These are phyloP conservation scores for Tragelaphus strepsiceros DNA, from an alignment of 2,113 vertebrate species.

Conservation along the genomic window DNA sequence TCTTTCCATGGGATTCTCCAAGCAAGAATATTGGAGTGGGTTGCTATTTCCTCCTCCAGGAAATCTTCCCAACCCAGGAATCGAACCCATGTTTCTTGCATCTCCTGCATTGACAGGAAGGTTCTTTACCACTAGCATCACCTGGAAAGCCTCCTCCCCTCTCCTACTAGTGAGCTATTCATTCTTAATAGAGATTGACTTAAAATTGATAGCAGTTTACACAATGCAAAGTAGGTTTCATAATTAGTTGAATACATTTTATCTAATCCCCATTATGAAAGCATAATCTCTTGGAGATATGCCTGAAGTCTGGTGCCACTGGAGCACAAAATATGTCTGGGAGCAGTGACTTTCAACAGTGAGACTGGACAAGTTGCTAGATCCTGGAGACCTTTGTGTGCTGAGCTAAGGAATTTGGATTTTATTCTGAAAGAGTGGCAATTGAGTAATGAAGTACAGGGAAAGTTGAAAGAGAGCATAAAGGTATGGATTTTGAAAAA, in stretches of 20 bases:
- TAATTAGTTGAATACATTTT: constrained; percentile 10
- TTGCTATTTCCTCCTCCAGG: too few species aligned
- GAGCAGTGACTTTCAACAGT: neutral
- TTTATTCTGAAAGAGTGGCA: neutral
- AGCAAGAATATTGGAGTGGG: too few species aligned
- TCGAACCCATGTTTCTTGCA: accelerated
- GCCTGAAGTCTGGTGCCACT: neutral
- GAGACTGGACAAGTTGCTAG: neutral
- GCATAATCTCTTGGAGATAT: neutral
- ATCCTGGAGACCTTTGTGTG: neutral
- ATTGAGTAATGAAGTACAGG: neutral
- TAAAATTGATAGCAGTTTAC: constrained; percentile 5
- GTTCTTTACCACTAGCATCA: neutral
- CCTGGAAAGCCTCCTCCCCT: neutral
- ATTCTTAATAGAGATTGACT: neutral
- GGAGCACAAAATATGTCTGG: neutral
- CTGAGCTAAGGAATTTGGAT: neutral
- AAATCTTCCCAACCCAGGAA: neutral
- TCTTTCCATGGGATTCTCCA: neutral
- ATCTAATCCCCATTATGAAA: constrained; percentile 6
- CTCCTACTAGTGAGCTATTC: neutral
- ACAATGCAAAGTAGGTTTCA: constrained; percentile 3
- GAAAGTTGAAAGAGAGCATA: neutral
- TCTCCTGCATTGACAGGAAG: neutral
- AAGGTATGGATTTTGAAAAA: neutral